phyloP scores from a whole-genome alignment of 2,888 invertebrate species.

The Brenthis hecate region DNA sequence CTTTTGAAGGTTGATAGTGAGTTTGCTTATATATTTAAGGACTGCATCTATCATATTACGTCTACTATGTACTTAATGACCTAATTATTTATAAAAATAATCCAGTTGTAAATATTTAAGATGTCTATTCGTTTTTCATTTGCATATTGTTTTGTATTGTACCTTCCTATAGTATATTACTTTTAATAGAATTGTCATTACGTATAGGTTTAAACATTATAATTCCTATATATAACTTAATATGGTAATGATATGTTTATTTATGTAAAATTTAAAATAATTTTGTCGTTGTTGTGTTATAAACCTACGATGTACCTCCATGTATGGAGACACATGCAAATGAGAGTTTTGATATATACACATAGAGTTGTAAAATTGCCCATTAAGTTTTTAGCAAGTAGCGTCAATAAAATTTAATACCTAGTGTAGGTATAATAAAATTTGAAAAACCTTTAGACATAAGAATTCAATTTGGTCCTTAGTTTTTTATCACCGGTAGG shows the following conservation, averaged over 20 bases:
- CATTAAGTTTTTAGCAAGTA: conserved; percentile 46
- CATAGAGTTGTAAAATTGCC: conserved; percentile 37
- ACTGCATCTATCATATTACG: too few relatives aligned
- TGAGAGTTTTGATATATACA: conserved; percentile 39
- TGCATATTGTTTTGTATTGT: too few relatives aligned
- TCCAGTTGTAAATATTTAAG: too few relatives aligned
- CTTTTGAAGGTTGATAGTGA: conserved; percentile 38
- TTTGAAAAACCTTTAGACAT: conserved; percentile 41
- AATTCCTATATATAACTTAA: background rate
- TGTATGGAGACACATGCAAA: conserved; percentile 32
- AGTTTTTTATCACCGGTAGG: conserved; percentile 40
- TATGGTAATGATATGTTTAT: background rate
- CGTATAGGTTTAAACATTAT: too few relatives aligned
- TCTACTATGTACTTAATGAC: too few relatives aligned
- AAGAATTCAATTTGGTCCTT: conserved; percentile 45
- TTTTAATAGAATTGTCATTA: too few relatives aligned
- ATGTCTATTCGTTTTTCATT: too few relatives aligned
- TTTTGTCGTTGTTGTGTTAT: background rate
- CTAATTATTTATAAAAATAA: too few relatives aligned
- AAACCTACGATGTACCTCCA: background rate
- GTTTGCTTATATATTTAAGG: background rate
- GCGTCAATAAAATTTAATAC: conserved; percentile 43
- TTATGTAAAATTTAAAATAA: background rate
- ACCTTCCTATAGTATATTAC: too few relatives aligned
- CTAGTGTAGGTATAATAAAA: conserved; percentile 43